Evolutionary conservation across 2,797 vertebrate genomes (phyloP).

Genomic region (Poecilia picta): DNA sequence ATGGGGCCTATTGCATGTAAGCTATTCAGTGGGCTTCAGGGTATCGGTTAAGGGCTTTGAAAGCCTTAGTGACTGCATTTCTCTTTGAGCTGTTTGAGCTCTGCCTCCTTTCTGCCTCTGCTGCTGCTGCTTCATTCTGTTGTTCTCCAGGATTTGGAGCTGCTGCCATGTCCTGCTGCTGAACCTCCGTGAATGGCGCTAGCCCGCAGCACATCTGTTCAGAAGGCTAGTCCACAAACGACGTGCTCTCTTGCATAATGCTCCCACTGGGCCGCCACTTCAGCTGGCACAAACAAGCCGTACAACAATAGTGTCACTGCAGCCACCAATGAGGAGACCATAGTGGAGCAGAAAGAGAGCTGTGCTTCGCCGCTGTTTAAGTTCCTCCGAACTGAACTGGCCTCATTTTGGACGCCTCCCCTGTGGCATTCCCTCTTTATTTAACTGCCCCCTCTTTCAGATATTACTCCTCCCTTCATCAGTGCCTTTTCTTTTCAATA

Average conservation of each 20-base stretch:
- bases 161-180: constrained; percentile 32
- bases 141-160: constrained; percentile 31
- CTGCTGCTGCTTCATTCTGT: constrained; percentile 42
- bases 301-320: constrained; percentile 29
- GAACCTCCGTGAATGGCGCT: constrained; percentile 52
- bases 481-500: constrained; percentile 6
- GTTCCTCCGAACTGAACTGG: constrained; percentile 28
- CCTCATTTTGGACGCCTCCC: constrained; percentile 36
- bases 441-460: constrained; percentile 12
- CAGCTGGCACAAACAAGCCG: constrained; percentile 41
- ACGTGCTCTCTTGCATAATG: constrained; percentile 44
- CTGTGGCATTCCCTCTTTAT: constrained; percentile 23
- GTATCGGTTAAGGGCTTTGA: background rate
- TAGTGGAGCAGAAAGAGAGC: constrained; percentile 17
- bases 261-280: constrained; percentile 41
- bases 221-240: constrained; percentile 62
- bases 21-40: too few species aligned
- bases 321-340: constrained; percentile 19
- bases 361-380: constrained; percentile 28
- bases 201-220: constrained; percentile 64
- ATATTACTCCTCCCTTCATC: background rate
- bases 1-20: too few species aligned
- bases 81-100: constrained; percentile 2
- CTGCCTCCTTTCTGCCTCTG: background rate
- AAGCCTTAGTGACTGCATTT: background rate